These are phyloP conservation scores for Eueides isabella DNA, from an alignment of 1,140 invertebrate species.

Conservation along the genomic window DNA sequence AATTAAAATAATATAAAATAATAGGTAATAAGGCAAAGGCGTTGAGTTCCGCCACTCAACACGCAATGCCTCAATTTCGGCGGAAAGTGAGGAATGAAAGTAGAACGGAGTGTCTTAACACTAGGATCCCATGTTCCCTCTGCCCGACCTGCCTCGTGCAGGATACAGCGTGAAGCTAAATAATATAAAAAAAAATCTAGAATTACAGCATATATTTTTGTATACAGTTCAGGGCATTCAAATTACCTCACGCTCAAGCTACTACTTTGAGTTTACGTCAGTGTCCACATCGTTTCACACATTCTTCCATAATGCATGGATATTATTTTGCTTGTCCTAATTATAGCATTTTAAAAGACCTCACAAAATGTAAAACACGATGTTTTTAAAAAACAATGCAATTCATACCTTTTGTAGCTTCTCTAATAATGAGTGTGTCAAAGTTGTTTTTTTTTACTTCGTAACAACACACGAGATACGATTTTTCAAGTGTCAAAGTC, in stretches of 20 bases:
- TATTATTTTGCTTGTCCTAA: neutral
- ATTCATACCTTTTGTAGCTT: constrained; percentile 14
- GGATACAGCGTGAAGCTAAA: too few relatives aligned
- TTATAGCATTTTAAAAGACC: neutral
- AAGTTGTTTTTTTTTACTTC: constrained; percentile 1
- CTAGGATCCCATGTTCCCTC: too few relatives aligned
- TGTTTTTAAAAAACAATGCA: neutral
- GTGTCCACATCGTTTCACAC: neutral
- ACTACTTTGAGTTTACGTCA: neutral
- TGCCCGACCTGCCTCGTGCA: too few relatives aligned
- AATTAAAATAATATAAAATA: neutral
- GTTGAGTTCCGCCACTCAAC: too few relatives aligned
- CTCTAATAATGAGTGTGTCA: constrained; percentile 15
- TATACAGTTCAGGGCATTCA: neutral
- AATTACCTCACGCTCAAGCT: neutral
- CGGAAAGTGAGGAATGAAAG: too few relatives aligned
- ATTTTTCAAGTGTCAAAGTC: constrained; percentile 19
- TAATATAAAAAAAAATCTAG: neutral
- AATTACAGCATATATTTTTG: neutral
- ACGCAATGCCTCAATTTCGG: too few relatives aligned
- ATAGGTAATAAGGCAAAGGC: too few relatives aligned
- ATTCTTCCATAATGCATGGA: neutral
- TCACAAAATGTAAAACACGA: neutral
- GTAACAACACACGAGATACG: constrained; percentile 10
- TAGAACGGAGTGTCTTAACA: too few relatives aligned